phyloP scores from a whole-genome alignment of 2,888 invertebrate genomes.

The Osmoderma eremita region DNA sequence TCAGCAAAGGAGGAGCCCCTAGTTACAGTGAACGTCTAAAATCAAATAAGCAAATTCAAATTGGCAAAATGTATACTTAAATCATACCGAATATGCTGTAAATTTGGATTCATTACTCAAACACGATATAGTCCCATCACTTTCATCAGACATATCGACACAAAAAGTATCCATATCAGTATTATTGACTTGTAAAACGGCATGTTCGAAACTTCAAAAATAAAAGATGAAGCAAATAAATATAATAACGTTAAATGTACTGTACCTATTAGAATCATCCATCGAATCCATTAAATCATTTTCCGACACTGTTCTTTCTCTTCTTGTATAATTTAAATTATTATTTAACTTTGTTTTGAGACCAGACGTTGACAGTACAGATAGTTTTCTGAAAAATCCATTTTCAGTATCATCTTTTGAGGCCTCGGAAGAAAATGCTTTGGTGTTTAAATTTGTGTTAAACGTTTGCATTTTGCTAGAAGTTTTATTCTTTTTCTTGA shows the following conservation, averaged over 20 bases:
- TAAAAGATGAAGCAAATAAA: conserved; percentile 1
- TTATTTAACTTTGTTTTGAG: conserved; percentile 3
- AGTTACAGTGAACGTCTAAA: conserved; percentile 40
- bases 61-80: neutral
- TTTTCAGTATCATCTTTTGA: neutral
- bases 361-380: conserved; percentile 3
- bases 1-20: conserved; percentile 39
- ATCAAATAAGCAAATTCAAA: neutral
- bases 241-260: neutral
- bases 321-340: conserved; percentile 6
- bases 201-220: conserved; percentile 40
- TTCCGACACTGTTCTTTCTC: conserved; percentile 12
- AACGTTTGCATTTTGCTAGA: conserved; percentile 1
- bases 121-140: conserved; percentile 44
- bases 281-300: conserved; percentile 18
- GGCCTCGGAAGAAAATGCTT: neutral
- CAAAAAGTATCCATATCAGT: neutral
- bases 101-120: conserved; percentile 39
- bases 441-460: neutral
- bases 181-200: conserved; percentile 42
- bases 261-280: conserved; percentile 21
- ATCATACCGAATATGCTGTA: conserved; percentile 41
- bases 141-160: conserved; percentile 25
- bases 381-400: conserved; percentile 13
- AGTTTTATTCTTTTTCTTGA: neutral